Base-by-base conservation (phyloP, 2,113 vertebrate species). In the Tenebrosternarchus preto region DNA sequence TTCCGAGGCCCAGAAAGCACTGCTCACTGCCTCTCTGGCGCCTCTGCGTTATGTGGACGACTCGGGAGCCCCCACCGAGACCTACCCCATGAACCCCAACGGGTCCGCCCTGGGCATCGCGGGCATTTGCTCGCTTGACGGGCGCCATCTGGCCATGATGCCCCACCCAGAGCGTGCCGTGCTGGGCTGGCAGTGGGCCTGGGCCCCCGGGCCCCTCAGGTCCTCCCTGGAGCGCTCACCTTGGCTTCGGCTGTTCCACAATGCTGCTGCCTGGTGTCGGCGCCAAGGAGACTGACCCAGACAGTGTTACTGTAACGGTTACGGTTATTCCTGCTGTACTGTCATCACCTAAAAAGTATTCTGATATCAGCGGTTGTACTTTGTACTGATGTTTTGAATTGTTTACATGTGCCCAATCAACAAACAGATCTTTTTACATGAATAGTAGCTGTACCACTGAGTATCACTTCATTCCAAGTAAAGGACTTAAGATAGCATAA, bases 131-230 rank as follows among this genome's bases (percentile, higher is more conserved):
- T 97, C 96, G 9, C 76, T 22, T 0, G 94, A 97, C 0, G 95
- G 96, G 1, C 93, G 95, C 36, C 96, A 97, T 88, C 85, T 98
- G 82, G 96, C 95, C 36, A 90, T 95, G 89, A 98, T 98, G 96
- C 96, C 96, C 0, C 96, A 98, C 82, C 96, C 96, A 0, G 95
- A 98, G 88, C 92, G 96, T 5, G 92, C 93, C 1, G 94, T 95
- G 75, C 86, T 94, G 56, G 86, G 87, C n/a, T 97, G 96, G 96
- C 96, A 97, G 87, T 97, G 96, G 96, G 90, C 95, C 0, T 97
- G 96, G 95, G 91, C 93, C 39, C 94, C 94, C 0, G 78, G 77
- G 11, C 76, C 86, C 68, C 87, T 94, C 80, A 88, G 89, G 0
- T 17, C 76, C 0, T 86, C 91, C n/a, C 86, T 95, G 20, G 63